phyloP scores from a whole-genome alignment of 2,113 vertebrate genomes.

The Anhinga anhinga region DNA sequence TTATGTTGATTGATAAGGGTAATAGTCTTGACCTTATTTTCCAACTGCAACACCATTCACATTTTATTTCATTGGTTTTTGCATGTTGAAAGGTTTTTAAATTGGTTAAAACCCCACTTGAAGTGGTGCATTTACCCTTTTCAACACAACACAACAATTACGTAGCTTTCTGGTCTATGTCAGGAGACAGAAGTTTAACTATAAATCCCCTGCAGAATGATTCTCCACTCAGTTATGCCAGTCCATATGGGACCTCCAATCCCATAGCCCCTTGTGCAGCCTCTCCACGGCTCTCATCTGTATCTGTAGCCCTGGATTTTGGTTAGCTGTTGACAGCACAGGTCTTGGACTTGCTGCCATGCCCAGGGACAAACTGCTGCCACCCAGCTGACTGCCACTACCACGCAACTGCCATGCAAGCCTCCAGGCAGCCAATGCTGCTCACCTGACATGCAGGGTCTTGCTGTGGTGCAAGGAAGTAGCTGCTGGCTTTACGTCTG shows the following conservation, averaged over 20 bases:
- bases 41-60: neutral
- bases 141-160: neutral
- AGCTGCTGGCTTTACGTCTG: accelerated
- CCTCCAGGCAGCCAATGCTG: neutral
- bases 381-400: neutral
- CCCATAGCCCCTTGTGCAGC: neutral
- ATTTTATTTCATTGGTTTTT: neutral
- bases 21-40: neutral
- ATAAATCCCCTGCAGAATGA: neutral
- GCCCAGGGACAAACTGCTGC: neutral
- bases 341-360: neutral
- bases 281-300: neutral
- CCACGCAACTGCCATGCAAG: neutral
- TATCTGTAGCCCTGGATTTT: neutral
- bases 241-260: neutral
- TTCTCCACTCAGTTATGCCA: neutral
- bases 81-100: neutral
- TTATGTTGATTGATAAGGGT: neutral
- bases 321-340: neutral
- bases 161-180: neutral
- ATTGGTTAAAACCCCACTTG: neutral
- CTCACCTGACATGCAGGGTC: accelerated
- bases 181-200: neutral
- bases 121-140: neutral
- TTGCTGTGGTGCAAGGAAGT: neutral